Conservation (phyloP, 2,797 vertebrate genomes). For the Novumbra hubbsi region DNA sequence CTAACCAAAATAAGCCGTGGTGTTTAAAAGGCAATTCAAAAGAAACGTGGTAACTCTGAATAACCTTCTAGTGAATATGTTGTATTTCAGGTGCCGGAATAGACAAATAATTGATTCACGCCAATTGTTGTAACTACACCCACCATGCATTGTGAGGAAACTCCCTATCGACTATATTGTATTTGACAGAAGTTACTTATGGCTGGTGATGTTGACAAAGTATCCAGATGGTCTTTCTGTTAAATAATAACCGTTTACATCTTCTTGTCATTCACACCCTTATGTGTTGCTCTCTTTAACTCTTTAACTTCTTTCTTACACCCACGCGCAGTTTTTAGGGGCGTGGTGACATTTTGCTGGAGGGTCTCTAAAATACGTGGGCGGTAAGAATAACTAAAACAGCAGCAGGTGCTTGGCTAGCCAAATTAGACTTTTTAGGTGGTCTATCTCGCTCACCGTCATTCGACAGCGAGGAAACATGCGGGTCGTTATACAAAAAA, state of each 20-base stretch:
- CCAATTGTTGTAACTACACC: background rate
- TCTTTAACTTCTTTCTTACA: background rate
- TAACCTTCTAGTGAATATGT: background rate
- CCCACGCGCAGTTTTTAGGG: background rate
- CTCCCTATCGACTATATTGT: background rate
- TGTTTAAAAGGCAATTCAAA: background rate
- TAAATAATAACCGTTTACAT: background rate
- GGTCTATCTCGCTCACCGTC: background rate
- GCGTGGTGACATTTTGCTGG: background rate
- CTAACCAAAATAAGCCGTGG: background rate
- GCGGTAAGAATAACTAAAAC: conserved; percentile 3
- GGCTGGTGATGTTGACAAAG: background rate
- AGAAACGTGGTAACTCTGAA: background rate
- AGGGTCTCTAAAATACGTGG: background rate
- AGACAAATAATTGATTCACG: background rate
- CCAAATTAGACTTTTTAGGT: background rate
- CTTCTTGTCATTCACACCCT: background rate
- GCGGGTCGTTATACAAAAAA: conserved; percentile 2
- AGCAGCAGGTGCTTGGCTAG: conserved; percentile 8
- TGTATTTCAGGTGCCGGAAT: background rate
- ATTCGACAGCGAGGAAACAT: background rate
- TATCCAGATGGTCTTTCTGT: background rate
- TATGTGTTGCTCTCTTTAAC: background rate
- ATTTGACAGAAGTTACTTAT: conserved; percentile 1
- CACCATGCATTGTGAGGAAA: background rate